These are phyloP conservation scores for Plecotus auritus DNA, from an alignment of 2,113 vertebrate species.

Conservation along the genomic window DNA sequence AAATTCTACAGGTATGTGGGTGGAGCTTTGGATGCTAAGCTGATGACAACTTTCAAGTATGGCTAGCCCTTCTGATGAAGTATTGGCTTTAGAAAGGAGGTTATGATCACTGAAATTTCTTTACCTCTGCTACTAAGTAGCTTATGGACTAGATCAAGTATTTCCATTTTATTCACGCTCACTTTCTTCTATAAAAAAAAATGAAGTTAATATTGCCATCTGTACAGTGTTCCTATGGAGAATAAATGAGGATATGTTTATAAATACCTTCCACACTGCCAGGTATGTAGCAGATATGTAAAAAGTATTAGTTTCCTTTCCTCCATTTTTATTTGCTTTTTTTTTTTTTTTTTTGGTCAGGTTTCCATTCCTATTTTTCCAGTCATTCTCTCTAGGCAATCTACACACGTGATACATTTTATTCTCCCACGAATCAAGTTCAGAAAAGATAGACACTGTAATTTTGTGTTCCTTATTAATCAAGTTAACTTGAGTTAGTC, in stretches of 20 bases:
- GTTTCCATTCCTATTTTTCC: neutral
- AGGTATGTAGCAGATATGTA: neutral
- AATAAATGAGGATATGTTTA: neutral
- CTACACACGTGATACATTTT: neutral
- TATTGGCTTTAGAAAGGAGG: neutral
- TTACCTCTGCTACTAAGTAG: neutral
- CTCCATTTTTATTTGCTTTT: neutral
- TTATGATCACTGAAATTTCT: neutral
- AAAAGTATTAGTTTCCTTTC: neutral
- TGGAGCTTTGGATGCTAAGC: neutral
- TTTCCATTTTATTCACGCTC: neutral
- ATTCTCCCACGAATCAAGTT: neutral
- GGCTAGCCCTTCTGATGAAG: neutral
- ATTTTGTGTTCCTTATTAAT: neutral
- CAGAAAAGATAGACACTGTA: neutral
- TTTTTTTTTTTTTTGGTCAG: no score
- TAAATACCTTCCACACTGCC: neutral
- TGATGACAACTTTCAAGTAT: neutral
- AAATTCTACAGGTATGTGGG: neutral
- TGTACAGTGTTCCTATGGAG: neutral
- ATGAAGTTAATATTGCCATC: neutral
- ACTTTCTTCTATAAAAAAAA: neutral
- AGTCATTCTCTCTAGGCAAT: neutral
- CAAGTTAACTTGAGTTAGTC: constrained; percentile 3
- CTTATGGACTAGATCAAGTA: neutral